These are phyloP conservation scores for Ephestia elutella DNA, from an alignment of 1,140 invertebrate genomes.

Conservation along the genomic window DNA sequence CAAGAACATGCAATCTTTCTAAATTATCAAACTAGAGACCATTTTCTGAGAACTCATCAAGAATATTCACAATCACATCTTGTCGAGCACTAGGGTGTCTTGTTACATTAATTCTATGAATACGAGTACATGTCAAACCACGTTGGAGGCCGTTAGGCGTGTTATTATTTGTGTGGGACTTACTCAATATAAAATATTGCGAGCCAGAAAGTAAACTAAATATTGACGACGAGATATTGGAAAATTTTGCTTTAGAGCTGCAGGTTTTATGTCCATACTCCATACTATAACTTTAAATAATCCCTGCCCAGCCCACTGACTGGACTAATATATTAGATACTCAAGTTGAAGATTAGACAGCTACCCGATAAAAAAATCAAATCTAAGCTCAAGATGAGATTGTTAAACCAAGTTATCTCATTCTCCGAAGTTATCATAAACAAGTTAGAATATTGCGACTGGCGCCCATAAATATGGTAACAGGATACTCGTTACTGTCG, in stretches of 20 bases:
- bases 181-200: too few relatives aligned
- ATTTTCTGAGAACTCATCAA: neutral
- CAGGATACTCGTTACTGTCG: conserved; percentile 14
- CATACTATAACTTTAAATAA: too few relatives aligned
- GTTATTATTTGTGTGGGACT: too few relatives aligned
- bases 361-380: too few relatives aligned
- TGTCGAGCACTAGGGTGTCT: neutral
- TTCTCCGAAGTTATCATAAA: neutral
- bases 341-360: too few relatives aligned
- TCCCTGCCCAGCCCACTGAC: too few relatives aligned
- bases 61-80: neutral
- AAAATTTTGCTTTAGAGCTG: too few relatives aligned
- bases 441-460: conserved; percentile 19
- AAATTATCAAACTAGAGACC: neutral
- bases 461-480: conserved; percentile 15
- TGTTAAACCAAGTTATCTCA: neutral
- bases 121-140: neutral
- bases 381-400: neutral
- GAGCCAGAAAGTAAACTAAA: too few relatives aligned
- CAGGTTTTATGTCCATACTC: too few relatives aligned
- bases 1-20: neutral
- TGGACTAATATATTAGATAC: too few relatives aligned
- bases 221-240: too few relatives aligned
- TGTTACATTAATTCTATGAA: neutral
- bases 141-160: neutral